Evolutionary conservation across 2,888 invertebrate genomes (phyloP), one percentile per base, ranked within the genome.

Genomic region (Drosophila kanekoi): DNA sequence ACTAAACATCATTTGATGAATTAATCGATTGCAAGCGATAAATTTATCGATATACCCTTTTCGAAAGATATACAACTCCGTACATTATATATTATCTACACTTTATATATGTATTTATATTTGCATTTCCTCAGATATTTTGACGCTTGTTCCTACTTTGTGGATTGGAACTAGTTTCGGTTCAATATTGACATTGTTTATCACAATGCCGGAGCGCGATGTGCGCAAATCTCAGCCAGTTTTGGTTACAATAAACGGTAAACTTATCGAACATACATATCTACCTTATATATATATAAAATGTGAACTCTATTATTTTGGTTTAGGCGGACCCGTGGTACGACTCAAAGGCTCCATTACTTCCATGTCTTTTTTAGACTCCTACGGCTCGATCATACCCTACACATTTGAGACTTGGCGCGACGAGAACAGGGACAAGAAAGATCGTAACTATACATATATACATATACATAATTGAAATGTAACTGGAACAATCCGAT

Each of bases 141-240:
- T 95, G 92, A 94, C 95, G 87, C 94, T 96, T 91, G 93, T 94
- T 89, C 98, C 99, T 81, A 98, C 98, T 86, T 93, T 99, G 79
- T 99, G 99, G 99, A 96, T 99, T 89, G 99, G 99, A 89, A 99
- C 99, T 82, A 98, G 98, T 93, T 94, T 97, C 89, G 99, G 99
- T 88, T 98, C 99, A 66, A 97, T 98, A 91, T 94, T 99, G 90
- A 98, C 98, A 74, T 95, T 99, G 93, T 95, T 96, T 92, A 95
- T 99, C 91, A 96, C 95, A 91, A 95, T 96, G 81, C 95, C 96
- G 68, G 95, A 96, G 89, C 94, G 95, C 57, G 98, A 98, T 92
- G 94, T 94, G 80, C 94, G 98, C 90, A 95, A 96, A 91, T 95
- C 96, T 77, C 97, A 97, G 92, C 97, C 97, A 57, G 97, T 97